These are phyloP conservation scores for Reticulitermes lucifugus DNA, from an alignment of 2,888 invertebrate species.

Conservation along the genomic window DNA sequence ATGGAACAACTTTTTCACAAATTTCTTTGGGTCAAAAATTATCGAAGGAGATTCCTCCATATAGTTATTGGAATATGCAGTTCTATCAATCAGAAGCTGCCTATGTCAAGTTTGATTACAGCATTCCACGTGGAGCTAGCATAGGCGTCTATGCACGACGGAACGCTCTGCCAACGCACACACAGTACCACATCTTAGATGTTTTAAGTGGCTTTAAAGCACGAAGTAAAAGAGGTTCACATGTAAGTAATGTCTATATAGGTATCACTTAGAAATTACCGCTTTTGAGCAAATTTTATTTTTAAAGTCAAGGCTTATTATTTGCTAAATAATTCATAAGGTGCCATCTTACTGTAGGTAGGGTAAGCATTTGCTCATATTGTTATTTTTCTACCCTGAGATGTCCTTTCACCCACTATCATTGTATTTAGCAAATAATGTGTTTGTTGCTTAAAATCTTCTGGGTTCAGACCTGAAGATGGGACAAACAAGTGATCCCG, in stretches of 20 bases:
- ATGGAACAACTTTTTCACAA: constrained; percentile 92
- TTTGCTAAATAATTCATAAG: too few species aligned
- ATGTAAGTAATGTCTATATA: constrained; percentile 71
- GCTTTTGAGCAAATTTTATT: too few species aligned
- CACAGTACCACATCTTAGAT: constrained; percentile 96
- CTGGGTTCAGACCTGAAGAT: too few species aligned
- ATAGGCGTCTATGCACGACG: constrained; percentile 95
- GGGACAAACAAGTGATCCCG: too few species aligned
- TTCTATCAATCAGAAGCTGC: constrained; percentile 95
- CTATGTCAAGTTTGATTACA: constrained; percentile 95
- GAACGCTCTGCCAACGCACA: constrained; percentile 95
- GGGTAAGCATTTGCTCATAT: too few species aligned
- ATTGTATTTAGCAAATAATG: too few species aligned
- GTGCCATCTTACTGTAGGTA: too few species aligned
- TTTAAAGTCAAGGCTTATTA: too few species aligned
- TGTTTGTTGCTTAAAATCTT: too few species aligned
- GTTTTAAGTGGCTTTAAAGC: constrained; percentile 92
- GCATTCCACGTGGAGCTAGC: constrained; percentile 90
- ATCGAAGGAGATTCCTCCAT: constrained; percentile 90
- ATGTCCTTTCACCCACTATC: too few species aligned
- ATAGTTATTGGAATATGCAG: constrained; percentile 98
- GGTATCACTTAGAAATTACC: neutral
- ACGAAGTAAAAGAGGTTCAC: constrained; percentile 84
- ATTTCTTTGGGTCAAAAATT: constrained; percentile 88
- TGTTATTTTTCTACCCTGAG: too few species aligned